phyloP scores from a whole-genome alignment of 2,888 invertebrate species.

The Colostygia pectinataria region DNA sequence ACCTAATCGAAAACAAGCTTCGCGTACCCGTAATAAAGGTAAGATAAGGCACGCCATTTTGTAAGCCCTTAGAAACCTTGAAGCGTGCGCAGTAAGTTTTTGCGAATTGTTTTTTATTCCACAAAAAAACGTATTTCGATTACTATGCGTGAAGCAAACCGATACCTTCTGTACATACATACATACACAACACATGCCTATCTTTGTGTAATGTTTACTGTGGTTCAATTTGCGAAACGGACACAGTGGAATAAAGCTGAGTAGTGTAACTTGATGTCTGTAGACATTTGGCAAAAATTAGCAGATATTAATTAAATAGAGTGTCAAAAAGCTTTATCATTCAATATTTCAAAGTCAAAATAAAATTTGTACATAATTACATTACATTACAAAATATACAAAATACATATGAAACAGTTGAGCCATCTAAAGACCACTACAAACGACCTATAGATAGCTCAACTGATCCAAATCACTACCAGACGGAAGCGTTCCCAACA shows the following conservation, averaged over 20 bases:
- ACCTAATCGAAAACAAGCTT: background rate
- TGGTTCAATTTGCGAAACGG: constrained; percentile 19
- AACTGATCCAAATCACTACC: no score
- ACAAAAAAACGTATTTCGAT: constrained; percentile 16
- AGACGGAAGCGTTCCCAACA: no score
- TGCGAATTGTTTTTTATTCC: constrained; percentile 3
- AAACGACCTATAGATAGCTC: no score
- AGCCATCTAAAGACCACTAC: no score
- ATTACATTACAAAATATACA: no score
- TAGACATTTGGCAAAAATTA: no score
- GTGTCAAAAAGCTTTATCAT: no score
- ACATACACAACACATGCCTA: constrained; percentile 7
- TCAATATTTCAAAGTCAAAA: no score
- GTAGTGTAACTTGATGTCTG: no score
- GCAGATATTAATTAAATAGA: background rate
- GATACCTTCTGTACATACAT: constrained; percentile 2
- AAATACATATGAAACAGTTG: no score
- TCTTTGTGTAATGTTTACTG: constrained; percentile 24
- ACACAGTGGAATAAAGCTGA: background rate
- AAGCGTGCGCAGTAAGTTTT: constrained; percentile 4
- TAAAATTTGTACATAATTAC: no score
- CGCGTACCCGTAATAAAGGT: background rate
- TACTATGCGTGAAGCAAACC: constrained; percentile 14
- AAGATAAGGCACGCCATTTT: background rate
- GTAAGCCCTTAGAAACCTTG: constrained; percentile 4